Percentiles rank a stretch among this genome's conserved stretches.
Evolutionary conservation across 1,140 invertebrate species (phyloP).

Genomic region (Brachionus sp.): DNA sequence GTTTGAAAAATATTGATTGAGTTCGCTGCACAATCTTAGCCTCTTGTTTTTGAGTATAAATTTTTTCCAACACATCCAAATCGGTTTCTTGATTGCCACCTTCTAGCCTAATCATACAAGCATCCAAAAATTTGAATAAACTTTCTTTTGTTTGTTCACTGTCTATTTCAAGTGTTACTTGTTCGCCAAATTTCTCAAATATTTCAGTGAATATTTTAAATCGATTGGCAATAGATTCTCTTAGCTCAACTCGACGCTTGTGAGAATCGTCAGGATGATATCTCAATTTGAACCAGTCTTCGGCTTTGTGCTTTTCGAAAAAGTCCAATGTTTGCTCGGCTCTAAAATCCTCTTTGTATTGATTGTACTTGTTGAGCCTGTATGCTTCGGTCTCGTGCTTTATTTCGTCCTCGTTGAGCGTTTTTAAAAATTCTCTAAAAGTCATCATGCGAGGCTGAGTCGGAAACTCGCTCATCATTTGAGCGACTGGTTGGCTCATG

Average conservation of each 20-base stretch:
- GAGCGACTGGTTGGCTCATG: background rate
- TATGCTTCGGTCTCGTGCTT: constrained; percentile 78
- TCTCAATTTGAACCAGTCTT: constrained; percentile 76
- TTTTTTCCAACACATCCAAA: background rate
- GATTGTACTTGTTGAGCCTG: constrained; percentile 83
- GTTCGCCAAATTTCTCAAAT: constrained; percentile 69
- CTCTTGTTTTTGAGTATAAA: background rate
- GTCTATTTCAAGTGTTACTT: constrained; percentile 79
- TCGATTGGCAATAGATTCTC: constrained; percentile 76
- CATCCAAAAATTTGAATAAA: constrained; percentile 36
- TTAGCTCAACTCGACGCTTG: constrained; percentile 81
- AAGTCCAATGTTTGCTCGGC: constrained; percentile 95
- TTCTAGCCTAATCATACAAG: background rate
- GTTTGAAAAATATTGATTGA: constrained; percentile 90
- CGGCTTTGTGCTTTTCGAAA: constrained; percentile 96
- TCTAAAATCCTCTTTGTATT: constrained; percentile 95
- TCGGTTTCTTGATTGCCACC: background rate
- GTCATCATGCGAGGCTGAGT: constrained; percentile 85
- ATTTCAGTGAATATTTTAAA: constrained; percentile 84
- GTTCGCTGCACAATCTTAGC: constrained; percentile 74
- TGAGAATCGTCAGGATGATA: constrained; percentile 52
- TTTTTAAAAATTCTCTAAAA: constrained; percentile 90
- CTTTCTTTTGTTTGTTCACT: constrained; percentile 68
- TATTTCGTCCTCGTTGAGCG: constrained; percentile 92
- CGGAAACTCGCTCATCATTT: constrained; percentile 51